A percentile compares a stretch with the other conserved stretches of the same genome.
Conservation (phyloP, 2,888 invertebrate species). For the Cecidostiba fungosa region DNA sequence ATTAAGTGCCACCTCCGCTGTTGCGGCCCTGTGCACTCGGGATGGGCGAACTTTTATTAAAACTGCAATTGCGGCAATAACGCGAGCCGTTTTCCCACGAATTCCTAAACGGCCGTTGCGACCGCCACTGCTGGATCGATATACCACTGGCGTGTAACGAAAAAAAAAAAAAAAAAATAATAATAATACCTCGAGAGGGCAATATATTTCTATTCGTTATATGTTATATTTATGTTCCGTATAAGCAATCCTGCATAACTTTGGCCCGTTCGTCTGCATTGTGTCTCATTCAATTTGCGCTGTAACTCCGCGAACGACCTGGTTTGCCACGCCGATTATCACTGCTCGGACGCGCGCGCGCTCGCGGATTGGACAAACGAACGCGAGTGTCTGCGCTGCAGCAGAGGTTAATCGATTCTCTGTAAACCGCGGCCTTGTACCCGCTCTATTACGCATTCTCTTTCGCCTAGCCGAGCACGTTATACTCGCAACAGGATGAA, state of each 20-base stretch:
- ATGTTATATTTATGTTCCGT: not conserved
- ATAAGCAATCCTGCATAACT: not conserved
- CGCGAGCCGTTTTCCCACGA: not conserved
- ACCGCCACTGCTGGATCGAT: not conserved
- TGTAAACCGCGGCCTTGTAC: not conserved
- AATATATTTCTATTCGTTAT: too few relatives aligned
- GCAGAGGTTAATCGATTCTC: constrained; percentile 4
- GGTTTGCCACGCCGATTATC: not conserved
- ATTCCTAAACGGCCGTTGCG: constrained; percentile 20
- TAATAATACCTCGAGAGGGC: not conserved
- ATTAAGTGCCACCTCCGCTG: not conserved
- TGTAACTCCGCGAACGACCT: not conserved
- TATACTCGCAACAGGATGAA: not conserved
- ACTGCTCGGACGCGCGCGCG: not conserved
- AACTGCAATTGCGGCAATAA: constrained; percentile 38
- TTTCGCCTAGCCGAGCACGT: not conserved
- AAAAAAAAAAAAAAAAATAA: not conserved
- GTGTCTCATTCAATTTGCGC: not conserved
- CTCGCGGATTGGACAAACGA: not conserved
- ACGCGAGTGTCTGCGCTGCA: not conserved
- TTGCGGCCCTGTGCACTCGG: not conserved
- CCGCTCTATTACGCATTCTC: constrained; percentile 13
- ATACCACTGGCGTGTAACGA: not conserved
- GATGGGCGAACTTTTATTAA: constrained; percentile 39
- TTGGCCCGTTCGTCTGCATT: not conserved